phyloP scores from a whole-genome alignment of 1,140 invertebrate species.

The Papilio glaucus region DNA sequence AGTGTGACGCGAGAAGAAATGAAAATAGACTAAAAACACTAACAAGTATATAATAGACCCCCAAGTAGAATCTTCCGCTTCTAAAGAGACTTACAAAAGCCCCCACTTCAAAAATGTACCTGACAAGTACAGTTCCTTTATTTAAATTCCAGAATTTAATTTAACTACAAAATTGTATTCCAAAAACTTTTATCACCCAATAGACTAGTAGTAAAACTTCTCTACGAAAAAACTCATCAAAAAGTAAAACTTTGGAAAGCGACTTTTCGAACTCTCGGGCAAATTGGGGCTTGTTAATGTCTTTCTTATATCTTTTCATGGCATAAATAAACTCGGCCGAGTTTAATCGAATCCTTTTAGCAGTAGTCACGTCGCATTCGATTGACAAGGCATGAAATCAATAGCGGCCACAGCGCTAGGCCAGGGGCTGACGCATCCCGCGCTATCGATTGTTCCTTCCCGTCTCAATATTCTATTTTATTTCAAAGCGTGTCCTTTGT shows the following conservation, averaged over 20 bases:
- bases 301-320: constrained; percentile 6
- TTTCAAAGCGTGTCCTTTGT: constrained; percentile 52
- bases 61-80: no score
- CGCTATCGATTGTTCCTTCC: constrained; percentile 23
- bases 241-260: constrained; percentile 16
- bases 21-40: no score
- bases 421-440: constrained; percentile 33
- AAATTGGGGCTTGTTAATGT: constrained; percentile 1
- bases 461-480: constrained; percentile 54
- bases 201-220: background rate
- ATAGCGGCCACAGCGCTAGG: constrained; percentile 46
- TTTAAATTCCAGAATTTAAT: background rate
- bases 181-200: constrained; percentile 18
- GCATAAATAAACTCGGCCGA: constrained; percentile 21
- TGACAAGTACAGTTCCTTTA: background rate
- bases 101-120: background rate
- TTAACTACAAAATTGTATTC: constrained; percentile 5
- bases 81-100: background rate
- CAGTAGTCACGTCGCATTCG: constrained; percentile 53
- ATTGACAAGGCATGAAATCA: constrained; percentile 60
- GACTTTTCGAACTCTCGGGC: constrained; percentile 10
- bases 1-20: no score
- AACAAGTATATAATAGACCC: no score
- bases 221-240: constrained; percentile 7
- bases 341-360: constrained; percentile 49